These are phyloP conservation scores for Spea hammondii DNA, from an alignment of 2,797 vertebrate species.

Conservation along the genomic window DNA sequence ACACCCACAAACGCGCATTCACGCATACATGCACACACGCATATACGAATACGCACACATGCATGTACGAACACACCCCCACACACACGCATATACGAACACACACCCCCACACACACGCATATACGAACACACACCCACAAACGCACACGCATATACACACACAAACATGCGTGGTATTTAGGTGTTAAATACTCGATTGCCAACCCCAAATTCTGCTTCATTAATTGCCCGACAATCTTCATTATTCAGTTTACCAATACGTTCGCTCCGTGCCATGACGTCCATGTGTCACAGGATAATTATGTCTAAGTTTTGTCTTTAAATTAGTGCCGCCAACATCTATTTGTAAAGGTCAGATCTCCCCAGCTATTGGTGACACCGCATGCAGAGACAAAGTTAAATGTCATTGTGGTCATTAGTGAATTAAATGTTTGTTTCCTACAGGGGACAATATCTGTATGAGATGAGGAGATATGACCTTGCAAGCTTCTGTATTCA, in stretches of 20 bases:
- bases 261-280: neutral
- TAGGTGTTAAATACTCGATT: too few species aligned
- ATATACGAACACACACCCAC: too few species aligned
- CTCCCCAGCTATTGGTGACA: neutral
- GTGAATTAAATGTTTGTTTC: constrained; percentile 47
- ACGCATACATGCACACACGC: too few species aligned
- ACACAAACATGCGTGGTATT: too few species aligned
- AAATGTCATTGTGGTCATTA: constrained; percentile 40
- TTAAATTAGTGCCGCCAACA: constrained; percentile 21
- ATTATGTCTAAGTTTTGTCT: neutral
- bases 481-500: constrained; percentile 71
- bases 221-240: neutral
- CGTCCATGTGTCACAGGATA: neutral
- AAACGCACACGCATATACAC: too few species aligned
- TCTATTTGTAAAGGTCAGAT: constrained; percentile 23
- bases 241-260: too few species aligned
- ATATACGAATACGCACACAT: too few species aligned
- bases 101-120: too few species aligned
- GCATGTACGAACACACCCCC: too few species aligned
- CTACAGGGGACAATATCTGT: constrained; percentile 73
- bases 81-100: too few species aligned
- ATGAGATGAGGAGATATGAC: constrained; percentile 66
- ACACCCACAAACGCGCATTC: too few species aligned
- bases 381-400: neutral
- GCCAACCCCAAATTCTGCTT: too few species aligned